Evolutionary conservation across 1,140 invertebrate species (phyloP), one percentile per base, ranked within the genome.

Genomic region (Sitobion miscanthi): DNA sequence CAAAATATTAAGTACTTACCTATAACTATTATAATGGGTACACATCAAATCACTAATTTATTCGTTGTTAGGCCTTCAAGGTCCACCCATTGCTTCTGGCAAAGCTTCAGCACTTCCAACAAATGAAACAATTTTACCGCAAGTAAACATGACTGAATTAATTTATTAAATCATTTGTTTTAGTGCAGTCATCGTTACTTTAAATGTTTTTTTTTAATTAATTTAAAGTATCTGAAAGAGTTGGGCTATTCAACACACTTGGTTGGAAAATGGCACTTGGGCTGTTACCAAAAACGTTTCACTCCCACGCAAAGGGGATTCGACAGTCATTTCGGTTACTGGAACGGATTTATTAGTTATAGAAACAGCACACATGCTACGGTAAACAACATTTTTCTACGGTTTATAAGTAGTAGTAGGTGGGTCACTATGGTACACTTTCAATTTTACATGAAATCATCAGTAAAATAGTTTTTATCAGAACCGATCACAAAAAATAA

Each of bases 241-340:
- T 94, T 97, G 94, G 95, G 97, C 94, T 97, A 97, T 94, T 95
- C 95, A 5, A 97, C 97, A 0, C 96, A 96, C 95, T 95, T 97
- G 35, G 95, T 97, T 77, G 97, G 97, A 54, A 97, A 97, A 95
- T 97, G 97, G 97, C 96, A 97, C 94, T 95, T 97, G 42, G 97
- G 97, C 0, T 96, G 96, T 94, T 96, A 96, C 88, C 95, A 95
- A n/a, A 95, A 95, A 92, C 95, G 96, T 62, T 96, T 97, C 93
- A 96, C 96, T 5, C 97, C 97, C 6, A 95, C 96, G 20, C 94
- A 95, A 54, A 95, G 97, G 89, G 97, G 97, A 4, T 97, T 97
- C 94, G 96, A 97, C 94, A 96, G 96, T 30, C 96, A 96, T 95
- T 95, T 97, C 52, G 97, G 97, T 8, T 97, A 96, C 94, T 97